Conservation (phyloP, 1,140 invertebrate genomes). For the Sycophila sp. region DNA sequence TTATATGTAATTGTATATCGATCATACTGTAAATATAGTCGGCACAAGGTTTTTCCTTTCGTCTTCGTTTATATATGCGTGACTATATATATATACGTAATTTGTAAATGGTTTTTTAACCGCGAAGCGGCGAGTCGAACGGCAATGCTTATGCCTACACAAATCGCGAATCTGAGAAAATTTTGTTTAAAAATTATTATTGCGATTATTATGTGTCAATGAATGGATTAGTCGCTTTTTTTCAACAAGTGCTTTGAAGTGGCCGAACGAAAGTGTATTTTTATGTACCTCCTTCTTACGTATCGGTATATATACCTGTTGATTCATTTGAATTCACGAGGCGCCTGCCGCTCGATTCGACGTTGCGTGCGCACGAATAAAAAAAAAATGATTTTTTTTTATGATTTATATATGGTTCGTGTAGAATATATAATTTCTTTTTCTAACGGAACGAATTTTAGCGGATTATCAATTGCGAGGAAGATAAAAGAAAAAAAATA, state of each 20-base stretch:
- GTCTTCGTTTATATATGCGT: background rate
- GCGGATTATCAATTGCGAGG: background rate
- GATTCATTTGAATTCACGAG: background rate
- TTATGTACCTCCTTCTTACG: too few relatives aligned
- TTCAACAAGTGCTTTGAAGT: too few relatives aligned
- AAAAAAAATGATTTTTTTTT: conserved; percentile 23
- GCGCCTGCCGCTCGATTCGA: background rate
- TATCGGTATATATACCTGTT: conserved; percentile 6
- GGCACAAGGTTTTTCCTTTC: background rate
- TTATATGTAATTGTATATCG: conserved; percentile 31
- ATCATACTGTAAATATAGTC: conserved; percentile 31
- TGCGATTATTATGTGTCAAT: too few relatives aligned
- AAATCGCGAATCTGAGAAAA: too few relatives aligned
- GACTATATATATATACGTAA: background rate
- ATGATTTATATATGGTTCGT: conserved; percentile 20
- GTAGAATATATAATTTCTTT: conserved; percentile 23
- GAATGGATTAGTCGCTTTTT: too few relatives aligned
- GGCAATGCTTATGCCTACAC: too few relatives aligned
- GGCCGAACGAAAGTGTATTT: too few relatives aligned
- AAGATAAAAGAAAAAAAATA: conserved; percentile 3
- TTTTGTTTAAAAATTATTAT: too few relatives aligned
- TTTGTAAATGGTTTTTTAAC: conserved; percentile 13
- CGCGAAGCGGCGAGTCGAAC: background rate
- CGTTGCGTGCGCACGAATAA: background rate
- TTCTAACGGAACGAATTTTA: conserved; percentile 16